Evolutionary conservation across 1,140 invertebrate genomes (phyloP), one percentile per base, ranked within the genome.

Genomic region (Notospermus geniculatus): DNA sequence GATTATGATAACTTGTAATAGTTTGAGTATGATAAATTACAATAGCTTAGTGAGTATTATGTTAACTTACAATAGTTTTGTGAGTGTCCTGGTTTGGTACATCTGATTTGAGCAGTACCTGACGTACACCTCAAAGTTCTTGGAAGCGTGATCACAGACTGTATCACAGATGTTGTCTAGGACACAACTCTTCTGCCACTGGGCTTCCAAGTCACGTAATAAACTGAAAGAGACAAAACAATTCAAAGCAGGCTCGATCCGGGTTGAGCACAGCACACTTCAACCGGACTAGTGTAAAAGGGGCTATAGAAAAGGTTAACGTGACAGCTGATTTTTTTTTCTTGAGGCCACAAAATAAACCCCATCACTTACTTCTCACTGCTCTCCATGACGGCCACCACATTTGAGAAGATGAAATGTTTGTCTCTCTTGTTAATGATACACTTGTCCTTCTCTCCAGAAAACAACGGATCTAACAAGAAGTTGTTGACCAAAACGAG

Each of bases 31-130:
- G n/a, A n/a, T n/a, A n/a, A n/a, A n/a, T n/a, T n/a, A n/a, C n/a
- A n/a, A n/a, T n/a, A n/a, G n/a, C n/a, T n/a, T n/a, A n/a, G n/a
- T n/a, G n/a, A n/a, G n/a, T n/a, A n/a, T n/a, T n/a, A n/a, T n/a
- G n/a, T n/a, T n/a, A n/a, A 64, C 73, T 71, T 70, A 82, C 86
- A 88, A 89, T 1, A 97, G 82, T 66, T 87, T 84, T 69, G 91
- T 90, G 22, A 97, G 82, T 0, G 88, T 89, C 53, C 87, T 82
- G 71, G 93, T 91, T 79, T 97, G 90, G 71, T 89, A 88, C 9
- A 91, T 87, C 84, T 97, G 93, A 80, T 96, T 92, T 70, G 91
- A 91, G 78, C 93, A 96, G 82, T 97, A 97, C 54, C 88, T 87
- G 28, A 96, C 86, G 77, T 97, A 98, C 1, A 91, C 89, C 25